Conservation (phyloP, 2,113 vertebrate genomes). For the Paramormyrops kingsleyae region DNA sequence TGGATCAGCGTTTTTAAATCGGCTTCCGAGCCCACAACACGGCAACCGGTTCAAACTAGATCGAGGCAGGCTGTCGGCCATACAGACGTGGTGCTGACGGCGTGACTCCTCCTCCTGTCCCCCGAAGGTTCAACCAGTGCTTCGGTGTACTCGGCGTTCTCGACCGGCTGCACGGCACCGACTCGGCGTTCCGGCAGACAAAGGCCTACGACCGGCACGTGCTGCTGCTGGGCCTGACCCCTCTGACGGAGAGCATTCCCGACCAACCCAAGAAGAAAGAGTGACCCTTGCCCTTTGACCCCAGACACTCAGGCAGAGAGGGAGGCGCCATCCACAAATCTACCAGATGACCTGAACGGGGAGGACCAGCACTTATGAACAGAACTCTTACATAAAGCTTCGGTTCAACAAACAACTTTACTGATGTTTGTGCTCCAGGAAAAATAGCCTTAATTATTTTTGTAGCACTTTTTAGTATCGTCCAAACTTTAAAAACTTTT, state of each 20-base stretch:
- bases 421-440: background rate
- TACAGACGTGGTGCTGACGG: background rate
- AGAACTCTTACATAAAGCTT: background rate
- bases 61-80: background rate
- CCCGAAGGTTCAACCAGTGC: slow-evolving; percentile 83
- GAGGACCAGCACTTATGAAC: background rate
- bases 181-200: slow-evolving; percentile 67
- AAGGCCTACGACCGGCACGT: slow-evolving; percentile 76
- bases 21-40: background rate
- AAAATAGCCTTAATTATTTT: background rate
- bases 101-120: too few species aligned
- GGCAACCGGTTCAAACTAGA: background rate
- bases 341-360: background rate
- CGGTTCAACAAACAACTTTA: background rate
- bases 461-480: background rate
- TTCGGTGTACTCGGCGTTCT: slow-evolving; percentile 80
- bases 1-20: background rate
- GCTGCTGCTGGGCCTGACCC: slow-evolving; percentile 72
- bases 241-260: slow-evolving; percentile 74
- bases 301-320: background rate
- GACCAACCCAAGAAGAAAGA: slow-evolving; percentile 57
- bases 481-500: background rate
- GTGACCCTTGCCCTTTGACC: slow-evolving; percentile 28
- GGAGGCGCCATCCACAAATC: background rate
- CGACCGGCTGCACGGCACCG: slow-evolving; percentile 82